Percentiles rank a stretch among this genome's conserved stretches.
These are phyloP conservation scores for Papilio helenus DNA, from an alignment of 1,140 invertebrate genomes.

Conservation along the genomic window DNA sequence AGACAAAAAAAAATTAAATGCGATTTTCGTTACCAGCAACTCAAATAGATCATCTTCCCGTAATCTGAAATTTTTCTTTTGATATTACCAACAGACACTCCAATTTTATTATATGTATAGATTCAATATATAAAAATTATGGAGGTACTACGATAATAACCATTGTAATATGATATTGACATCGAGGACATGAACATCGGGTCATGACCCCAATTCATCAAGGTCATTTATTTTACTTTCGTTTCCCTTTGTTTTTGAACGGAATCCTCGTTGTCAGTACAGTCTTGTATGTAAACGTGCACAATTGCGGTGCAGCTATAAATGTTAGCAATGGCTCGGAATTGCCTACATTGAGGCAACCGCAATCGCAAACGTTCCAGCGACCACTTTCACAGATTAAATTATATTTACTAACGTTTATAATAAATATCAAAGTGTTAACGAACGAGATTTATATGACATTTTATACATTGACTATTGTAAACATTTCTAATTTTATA, in stretches of 20 bases:
- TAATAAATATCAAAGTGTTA: not conserved
- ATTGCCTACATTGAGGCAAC: slow-evolving; percentile 22
- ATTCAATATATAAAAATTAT: no score
- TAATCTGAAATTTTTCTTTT: no score
- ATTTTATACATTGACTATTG: not conserved
- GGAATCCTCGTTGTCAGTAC: not conserved
- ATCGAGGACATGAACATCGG: no score
- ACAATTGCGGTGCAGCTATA: slow-evolving; percentile 13
- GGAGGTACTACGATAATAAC: no score
- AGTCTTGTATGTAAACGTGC: not conserved
- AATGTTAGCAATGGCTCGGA: slow-evolving; percentile 21
- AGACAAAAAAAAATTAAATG: no score
- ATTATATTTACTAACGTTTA: slow-evolving; percentile 31
- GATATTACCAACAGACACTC: no score
- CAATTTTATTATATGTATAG: no score
- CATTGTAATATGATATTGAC: no score
- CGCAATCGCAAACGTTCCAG: slow-evolving; percentile 28
- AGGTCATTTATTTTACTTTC: not conserved
- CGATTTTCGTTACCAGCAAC: no score
- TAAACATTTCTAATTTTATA: no score
- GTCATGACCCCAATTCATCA: no score
- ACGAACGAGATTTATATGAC: not conserved
- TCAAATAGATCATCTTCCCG: no score
- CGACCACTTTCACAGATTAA: slow-evolving; percentile 32
- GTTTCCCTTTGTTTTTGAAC: not conserved